Conservation (phyloP, 1,140 invertebrate species). For the Ylistrum balloti region DNA sequence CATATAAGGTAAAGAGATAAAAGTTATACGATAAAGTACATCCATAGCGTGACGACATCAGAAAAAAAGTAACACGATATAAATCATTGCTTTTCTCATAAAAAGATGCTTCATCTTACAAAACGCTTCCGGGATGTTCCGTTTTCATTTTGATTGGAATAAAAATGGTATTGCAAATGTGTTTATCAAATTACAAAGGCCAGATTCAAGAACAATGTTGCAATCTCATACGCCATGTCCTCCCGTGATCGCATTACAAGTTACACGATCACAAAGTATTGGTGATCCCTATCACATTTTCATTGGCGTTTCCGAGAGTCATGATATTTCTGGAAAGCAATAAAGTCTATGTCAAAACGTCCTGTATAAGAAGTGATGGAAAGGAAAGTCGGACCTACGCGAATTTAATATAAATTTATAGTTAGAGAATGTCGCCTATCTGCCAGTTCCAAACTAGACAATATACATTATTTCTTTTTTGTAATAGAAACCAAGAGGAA, state of each 20-base stretch:
- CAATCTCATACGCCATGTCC: neutral
- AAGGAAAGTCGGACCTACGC: neutral
- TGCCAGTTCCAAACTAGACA: neutral
- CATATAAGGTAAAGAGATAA: too few species aligned
- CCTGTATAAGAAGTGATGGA: neutral
- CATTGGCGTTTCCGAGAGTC: neutral
- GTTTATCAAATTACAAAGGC: neutral
- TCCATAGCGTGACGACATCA: neutral
- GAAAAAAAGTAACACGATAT: neutral
- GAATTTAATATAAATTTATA: neutral
- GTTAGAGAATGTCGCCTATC: neutral
- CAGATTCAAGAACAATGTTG: neutral
- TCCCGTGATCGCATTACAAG: neutral
- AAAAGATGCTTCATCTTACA: neutral
- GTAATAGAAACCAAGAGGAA: too few species aligned
- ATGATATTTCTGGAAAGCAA: conserved; percentile 14
- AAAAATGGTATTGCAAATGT: neutral
- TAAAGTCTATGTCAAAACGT: neutral
- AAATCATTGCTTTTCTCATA: neutral
- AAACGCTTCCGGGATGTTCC: neutral
- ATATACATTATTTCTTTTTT: neutral
- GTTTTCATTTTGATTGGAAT: neutral
- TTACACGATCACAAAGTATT: neutral
- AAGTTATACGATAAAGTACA: too few species aligned
- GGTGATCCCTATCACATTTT: neutral